These are phyloP conservation scores for Otus scops DNA, from an alignment of 2,797 vertebrate species.

Conservation along the genomic window DNA sequence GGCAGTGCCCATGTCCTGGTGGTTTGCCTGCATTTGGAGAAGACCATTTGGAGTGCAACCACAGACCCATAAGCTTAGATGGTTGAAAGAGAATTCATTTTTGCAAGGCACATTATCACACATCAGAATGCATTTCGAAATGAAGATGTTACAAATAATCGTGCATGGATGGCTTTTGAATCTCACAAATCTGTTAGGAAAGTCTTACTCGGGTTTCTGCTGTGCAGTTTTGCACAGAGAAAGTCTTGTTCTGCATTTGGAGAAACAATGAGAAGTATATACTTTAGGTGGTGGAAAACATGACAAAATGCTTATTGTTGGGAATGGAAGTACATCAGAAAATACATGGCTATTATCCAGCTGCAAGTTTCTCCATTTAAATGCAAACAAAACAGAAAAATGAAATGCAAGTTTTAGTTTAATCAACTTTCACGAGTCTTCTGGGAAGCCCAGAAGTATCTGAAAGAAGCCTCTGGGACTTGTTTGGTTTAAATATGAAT, in stretches of 20 bases:
- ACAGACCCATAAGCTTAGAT: fast-evolving
- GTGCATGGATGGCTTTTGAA: not conserved
- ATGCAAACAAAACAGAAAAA: slow-evolving; percentile 64
- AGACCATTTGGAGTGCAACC: too few relatives aligned
- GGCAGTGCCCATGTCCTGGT: fast-evolving
- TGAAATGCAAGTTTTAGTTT: slow-evolving; percentile 62
- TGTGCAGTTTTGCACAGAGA: not conserved
- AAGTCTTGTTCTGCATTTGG: not conserved
- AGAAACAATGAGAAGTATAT: not conserved
- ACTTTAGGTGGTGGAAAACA: not conserved
- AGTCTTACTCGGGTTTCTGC: not conserved
- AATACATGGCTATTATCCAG: slow-evolving; percentile 14
- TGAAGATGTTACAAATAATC: not conserved
- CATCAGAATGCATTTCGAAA: not conserved
- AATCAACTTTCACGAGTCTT: slow-evolving; percentile 66
- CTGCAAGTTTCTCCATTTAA: slow-evolving; percentile 55
- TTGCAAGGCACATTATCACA: not conserved
- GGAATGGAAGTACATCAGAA: not conserved
- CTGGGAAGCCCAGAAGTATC: slow-evolving; percentile 32
- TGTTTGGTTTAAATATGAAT: slow-evolving; percentile 47
- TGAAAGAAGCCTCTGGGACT: slow-evolving; percentile 39
- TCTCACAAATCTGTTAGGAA: not conserved
- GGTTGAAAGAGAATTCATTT: not conserved
- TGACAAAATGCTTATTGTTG: not conserved
- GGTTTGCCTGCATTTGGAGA: not conserved